Base-by-base conservation (phyloP, 2,113 vertebrate species). In the Cyprinodon variegatus region DNA sequence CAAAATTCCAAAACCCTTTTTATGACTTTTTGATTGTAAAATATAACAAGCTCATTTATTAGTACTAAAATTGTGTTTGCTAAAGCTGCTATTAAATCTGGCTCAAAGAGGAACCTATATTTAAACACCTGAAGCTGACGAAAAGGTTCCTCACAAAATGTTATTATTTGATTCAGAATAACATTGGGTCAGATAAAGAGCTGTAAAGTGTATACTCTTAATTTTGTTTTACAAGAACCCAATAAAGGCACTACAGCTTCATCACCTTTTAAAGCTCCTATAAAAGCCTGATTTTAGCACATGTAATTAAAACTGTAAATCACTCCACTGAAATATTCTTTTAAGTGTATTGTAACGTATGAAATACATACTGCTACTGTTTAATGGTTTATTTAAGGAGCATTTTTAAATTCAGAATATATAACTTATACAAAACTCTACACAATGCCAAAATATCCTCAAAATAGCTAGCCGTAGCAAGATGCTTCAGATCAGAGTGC, bases 201-300 rank as follows among this genome's bases (percentile, higher is more conserved):
- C 11, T 45, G 7, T 8, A 64, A 39, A 12, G 41, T 36, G 39
- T 64, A 20, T 17, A n/a, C 7, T 15, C 12, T 62, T 62, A 15
- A 39, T 62, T 62, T 62, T 48, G 41, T 61, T 64, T 75, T 61
- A 69, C 68, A 70, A n/a, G 46, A 12, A 14, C 11, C 39, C 48
- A 66, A 81, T 50, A 65, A 60, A 46, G 36, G 17, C 41, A 13
- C 17, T 22, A 36, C 8, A 15, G 50, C 48, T 4, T 82, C 61
- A 14, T 53, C 48, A 41, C 39, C 8, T 20, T 66, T 6, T 53
- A 37, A 36, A 57, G 17, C 46, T 68, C 36, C 45, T 66, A 29
- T n/a, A 29, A 9, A 46, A 11, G 29, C 29, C 13, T 5, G n/a
- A 13, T 66, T 29, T 46, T 36, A 53, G 22, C 10, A 11, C 7